Evolutionary conservation across 1,140 invertebrate species (phyloP).

Genomic region (Calosoma granatense): DNA sequence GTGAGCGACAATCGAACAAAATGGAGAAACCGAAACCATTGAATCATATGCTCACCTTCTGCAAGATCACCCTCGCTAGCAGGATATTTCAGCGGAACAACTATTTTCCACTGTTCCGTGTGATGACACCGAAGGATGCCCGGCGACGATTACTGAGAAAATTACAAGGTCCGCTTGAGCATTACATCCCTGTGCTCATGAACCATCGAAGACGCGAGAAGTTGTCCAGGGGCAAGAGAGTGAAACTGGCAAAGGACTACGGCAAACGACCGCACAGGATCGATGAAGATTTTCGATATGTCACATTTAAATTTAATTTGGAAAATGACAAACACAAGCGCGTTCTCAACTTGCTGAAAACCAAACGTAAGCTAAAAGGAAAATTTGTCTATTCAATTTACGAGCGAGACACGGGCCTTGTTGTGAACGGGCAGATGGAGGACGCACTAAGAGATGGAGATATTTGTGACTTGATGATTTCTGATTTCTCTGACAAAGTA

Average conservation of each 20-base stretch:
- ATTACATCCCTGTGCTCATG: constrained; percentile 66
- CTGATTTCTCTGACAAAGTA: constrained; percentile 60
- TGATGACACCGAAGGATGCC: constrained; percentile 69
- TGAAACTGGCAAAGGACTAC: constrained; percentile 47
- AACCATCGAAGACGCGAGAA: constrained; percentile 43
- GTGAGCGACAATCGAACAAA: too few relatives aligned
- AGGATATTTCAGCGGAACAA: constrained; percentile 70
- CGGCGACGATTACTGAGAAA: constrained; percentile 46
- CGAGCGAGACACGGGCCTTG: constrained; percentile 59
- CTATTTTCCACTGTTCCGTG: constrained; percentile 72
- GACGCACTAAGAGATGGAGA: constrained; percentile 65
- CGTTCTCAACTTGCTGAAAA: constrained; percentile 47
- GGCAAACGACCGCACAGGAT: constrained; percentile 53
- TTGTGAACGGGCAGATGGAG: constrained; percentile 65
- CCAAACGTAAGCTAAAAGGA: constrained; percentile 46
- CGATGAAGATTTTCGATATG: constrained; percentile 61
- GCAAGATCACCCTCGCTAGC: constrained; percentile 71
- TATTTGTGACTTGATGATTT: constrained; percentile 63
- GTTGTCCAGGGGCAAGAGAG: constrained; percentile 50
- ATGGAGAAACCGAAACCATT: constrained; percentile 19
- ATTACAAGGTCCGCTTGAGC: constrained; percentile 60
- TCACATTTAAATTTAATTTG: constrained; percentile 58
- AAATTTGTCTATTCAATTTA: constrained; percentile 65
- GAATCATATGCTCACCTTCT: constrained; percentile 51
- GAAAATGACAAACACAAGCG: constrained; percentile 50